These are phyloP conservation scores for Epinotia ramella DNA, from an alignment of 2,888 invertebrate species.

Conservation along the genomic window DNA sequence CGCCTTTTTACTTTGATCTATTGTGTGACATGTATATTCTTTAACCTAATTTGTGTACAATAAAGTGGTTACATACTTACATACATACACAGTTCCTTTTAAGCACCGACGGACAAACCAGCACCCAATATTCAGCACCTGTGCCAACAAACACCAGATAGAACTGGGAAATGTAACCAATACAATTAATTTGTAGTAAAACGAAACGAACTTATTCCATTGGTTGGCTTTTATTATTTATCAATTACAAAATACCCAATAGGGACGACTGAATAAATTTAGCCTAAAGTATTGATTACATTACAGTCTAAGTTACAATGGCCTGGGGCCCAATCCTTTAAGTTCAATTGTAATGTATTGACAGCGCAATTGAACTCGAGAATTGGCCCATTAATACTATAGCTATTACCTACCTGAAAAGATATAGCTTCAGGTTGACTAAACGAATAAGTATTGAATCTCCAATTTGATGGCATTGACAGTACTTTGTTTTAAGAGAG, in stretches of 20 bases:
- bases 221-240: slow-evolving; percentile 22
- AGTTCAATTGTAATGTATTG: neutral
- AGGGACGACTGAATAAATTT: slow-evolving; percentile 23
- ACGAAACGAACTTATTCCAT: neutral
- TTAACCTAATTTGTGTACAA: too few species aligned
- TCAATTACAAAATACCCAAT: slow-evolving; percentile 33
- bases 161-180: too few species aligned
- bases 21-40: too few species aligned
- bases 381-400: neutral
- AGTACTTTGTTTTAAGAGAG: too few species aligned
- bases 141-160: too few species aligned
- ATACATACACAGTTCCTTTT: neutral
- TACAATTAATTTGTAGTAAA: neutral
- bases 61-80: too few species aligned
- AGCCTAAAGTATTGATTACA: slow-evolving; percentile 16
- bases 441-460: neutral
- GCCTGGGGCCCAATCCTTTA: neutral
- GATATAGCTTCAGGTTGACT: neutral
- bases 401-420: neutral
- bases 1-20: too few species aligned
- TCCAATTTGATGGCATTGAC: neutral
- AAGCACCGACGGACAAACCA: neutral
- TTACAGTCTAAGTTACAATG: slow-evolving; percentile 18
- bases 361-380: neutral
- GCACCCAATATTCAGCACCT: neutral